These are phyloP conservation scores for Acanthurus lineatus DNA, from an alignment of 2,797 vertebrate species.

Conservation along the genomic window DNA sequence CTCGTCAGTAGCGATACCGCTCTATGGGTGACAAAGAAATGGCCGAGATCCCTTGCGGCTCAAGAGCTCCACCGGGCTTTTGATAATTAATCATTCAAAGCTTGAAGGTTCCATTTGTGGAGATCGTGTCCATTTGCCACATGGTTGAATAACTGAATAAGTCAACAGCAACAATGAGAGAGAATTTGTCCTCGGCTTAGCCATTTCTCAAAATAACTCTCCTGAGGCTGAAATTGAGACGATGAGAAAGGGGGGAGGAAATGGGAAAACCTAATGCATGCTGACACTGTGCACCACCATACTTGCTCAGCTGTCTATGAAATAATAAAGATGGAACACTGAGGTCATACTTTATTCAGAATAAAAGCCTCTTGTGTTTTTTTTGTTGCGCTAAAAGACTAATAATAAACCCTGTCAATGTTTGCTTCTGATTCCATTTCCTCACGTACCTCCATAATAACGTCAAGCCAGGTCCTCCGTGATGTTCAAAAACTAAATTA, in stretches of 20 bases:
- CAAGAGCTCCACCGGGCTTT: slow-evolving; percentile 60
- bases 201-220: slow-evolving; percentile 82
- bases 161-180: slow-evolving; percentile 81
- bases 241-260: slow-evolving; percentile 72
- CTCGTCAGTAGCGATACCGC: slow-evolving; percentile 9
- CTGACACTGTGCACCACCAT: slow-evolving; percentile 60
- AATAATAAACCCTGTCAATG: slow-evolving; percentile 69
- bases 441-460: slow-evolving; percentile 25
- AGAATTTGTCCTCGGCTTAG: slow-evolving; percentile 74
- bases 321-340: slow-evolving; percentile 79
- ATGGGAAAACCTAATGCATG: slow-evolving; percentile 67
- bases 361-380: slow-evolving; percentile 68
- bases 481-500: slow-evolving; percentile 25
- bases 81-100: slow-evolving; percentile 84
- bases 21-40: slow-evolving; percentile 46
- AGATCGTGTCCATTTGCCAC: slow-evolving; percentile 80
- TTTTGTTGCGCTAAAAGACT: slow-evolving; percentile 59
- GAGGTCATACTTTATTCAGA: slow-evolving; percentile 83
- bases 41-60: slow-evolving; percentile 45
- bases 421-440: slow-evolving; percentile 39
- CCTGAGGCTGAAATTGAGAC: slow-evolving; percentile 82
- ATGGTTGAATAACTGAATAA: slow-evolving; percentile 84
- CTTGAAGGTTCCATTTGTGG: slow-evolving; percentile 77
- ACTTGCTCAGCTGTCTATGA: slow-evolving; percentile 69
- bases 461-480: slow-evolving; percentile 5